A percentile compares a stretch with the other conserved stretches of the same genome.
Evolutionary conservation across 2,113 vertebrate genomes (phyloP).

Genomic region (Neodon shergylaensis): DNA sequence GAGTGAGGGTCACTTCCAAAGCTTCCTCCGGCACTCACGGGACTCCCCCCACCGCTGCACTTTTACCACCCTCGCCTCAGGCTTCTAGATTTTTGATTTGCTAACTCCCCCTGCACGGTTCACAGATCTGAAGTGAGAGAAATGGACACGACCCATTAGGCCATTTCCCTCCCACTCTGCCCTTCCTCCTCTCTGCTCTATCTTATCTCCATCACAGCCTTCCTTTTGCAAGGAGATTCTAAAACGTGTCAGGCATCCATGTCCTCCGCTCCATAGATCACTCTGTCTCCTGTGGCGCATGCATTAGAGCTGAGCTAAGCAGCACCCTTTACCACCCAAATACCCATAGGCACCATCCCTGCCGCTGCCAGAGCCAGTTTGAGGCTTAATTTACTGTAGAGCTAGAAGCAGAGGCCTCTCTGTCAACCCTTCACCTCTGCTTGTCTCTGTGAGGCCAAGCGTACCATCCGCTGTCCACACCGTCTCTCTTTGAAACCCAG

Average conservation of each 20-base stretch:
- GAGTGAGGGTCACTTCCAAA: background rate
- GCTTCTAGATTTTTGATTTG: slow-evolving; percentile 72
- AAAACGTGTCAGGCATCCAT: background rate
- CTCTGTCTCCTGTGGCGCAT: background rate
- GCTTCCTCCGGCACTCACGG: background rate
- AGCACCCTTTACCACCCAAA: slow-evolving; percentile 59
- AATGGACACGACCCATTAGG: background rate
- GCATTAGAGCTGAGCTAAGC: slow-evolving; percentile 52
- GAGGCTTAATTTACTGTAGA: slow-evolving; percentile 68
- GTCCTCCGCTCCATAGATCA: slow-evolving; percentile 26
- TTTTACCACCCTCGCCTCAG: background rate
- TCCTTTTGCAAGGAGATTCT: slow-evolving; percentile 50
- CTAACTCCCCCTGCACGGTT: background rate
- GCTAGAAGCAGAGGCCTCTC: background rate
- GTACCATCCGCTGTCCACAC: rapidly evolving
- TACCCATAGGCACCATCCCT: background rate
- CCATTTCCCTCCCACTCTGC: background rate
- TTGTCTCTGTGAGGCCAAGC: background rate
- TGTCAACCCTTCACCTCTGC: background rate
- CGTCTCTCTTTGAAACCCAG: background rate
- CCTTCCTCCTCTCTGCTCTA: background rate
- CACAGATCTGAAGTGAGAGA: slow-evolving; percentile 44
- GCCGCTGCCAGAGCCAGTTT: slow-evolving; percentile 20
- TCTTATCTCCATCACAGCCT: slow-evolving; percentile 60
- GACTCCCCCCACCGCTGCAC: background rate